Evolutionary conservation across 2,888 invertebrate genomes (phyloP).

Genomic region (Crossocerus cetratus): DNA sequence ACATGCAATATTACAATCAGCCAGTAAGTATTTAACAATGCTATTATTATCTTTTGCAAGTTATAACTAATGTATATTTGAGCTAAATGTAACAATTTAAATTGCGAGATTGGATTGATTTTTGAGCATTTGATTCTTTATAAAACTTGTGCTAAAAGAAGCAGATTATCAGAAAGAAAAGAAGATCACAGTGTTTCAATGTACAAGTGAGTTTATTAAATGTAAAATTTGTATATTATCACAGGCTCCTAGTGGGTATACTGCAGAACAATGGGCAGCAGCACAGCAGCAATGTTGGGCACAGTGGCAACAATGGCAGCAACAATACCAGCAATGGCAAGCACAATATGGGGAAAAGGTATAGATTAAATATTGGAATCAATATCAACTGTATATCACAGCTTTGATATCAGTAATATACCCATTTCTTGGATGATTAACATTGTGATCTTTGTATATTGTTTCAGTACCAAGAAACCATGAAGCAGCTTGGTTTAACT

Average conservation of each 20-base stretch:
- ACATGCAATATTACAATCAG: conserved; percentile 76
- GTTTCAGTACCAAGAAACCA: conserved; percentile 79
- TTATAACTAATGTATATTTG: background rate
- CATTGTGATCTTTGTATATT: conserved; percentile 35
- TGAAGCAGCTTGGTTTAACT: conserved; percentile 71
- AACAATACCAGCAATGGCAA: conserved; percentile 88
- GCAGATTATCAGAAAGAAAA: too few relatives aligned
- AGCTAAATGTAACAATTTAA: too few relatives aligned
- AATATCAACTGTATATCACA: background rate
- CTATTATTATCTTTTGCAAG: background rate
- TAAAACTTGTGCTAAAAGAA: too few relatives aligned
- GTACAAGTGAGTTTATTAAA: background rate
- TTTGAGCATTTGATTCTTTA: too few relatives aligned
- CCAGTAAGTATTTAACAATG: conserved; percentile 69
- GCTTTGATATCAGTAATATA: too few relatives aligned
- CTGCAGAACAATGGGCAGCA: conserved; percentile 84
- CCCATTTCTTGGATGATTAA: background rate
- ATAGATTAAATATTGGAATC: conserved; percentile 34
- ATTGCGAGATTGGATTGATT: too few relatives aligned
- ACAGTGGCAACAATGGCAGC: conserved; percentile 88
- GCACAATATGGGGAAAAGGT: conserved; percentile 87
- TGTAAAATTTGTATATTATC: conserved; percentile 6
- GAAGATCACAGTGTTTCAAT: too few relatives aligned
- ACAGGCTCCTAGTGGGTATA: conserved; percentile 78
- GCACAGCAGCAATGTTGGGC: conserved; percentile 86